Percentiles rank a stretch among this genome's conserved stretches.
phyloP scores from a whole-genome alignment of 2,113 vertebrate species.

The Phylloscopus whistleri region DNA sequence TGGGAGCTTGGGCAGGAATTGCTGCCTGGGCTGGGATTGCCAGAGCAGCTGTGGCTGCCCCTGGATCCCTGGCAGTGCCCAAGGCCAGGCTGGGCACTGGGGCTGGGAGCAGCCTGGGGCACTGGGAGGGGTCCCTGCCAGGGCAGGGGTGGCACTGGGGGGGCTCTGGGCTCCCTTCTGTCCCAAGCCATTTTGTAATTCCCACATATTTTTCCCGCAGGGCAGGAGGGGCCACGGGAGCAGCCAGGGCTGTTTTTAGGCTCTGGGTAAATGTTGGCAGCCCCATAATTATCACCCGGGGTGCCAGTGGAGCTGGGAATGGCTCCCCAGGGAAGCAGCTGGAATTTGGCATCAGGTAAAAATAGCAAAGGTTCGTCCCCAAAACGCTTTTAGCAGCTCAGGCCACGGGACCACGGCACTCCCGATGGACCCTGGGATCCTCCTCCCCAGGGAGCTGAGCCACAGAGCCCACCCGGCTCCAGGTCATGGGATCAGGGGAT shows the following conservation, averaged over 20 bases:
- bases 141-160: background rate
- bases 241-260: constrained; percentile 2
- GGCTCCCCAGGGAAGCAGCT: background rate
- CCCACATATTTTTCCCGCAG: background rate
- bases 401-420: fast-evolving
- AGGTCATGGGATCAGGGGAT: background rate
- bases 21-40: too few species aligned
- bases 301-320: background rate
- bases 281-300: background rate
- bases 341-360: constrained; percentile 6
- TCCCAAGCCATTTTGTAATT: background rate
- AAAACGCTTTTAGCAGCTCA: background rate
- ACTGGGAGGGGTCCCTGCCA: background rate
- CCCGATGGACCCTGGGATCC: background rate
- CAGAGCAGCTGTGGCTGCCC: too few species aligned
- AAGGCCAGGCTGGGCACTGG: too few species aligned
- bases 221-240: background rate
- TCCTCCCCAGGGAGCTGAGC: background rate
- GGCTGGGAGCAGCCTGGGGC: too few species aligned
- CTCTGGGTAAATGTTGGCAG: background rate
- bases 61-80: too few species aligned
- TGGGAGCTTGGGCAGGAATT: background rate
- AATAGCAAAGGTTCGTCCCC: constrained; percentile 31
- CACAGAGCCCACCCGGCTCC: background rate
- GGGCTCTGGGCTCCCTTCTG: background rate